Conservation (phyloP, 2,113 vertebrate genomes). For the Aplodontia rufa region DNA sequence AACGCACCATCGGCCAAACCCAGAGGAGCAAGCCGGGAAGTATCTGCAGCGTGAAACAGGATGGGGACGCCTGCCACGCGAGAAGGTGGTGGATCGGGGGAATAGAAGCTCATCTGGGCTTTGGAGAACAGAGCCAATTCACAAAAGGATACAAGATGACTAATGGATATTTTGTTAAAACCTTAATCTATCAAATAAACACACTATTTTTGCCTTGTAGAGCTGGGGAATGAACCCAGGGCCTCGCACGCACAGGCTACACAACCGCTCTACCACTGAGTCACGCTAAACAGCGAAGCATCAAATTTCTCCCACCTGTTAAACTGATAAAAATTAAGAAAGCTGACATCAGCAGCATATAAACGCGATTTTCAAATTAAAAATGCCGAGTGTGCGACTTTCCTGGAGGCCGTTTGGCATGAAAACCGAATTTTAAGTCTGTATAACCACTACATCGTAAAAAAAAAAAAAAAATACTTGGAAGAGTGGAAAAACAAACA, state of each 20-base stretch:
- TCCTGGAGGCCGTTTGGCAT: not conserved
- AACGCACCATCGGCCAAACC: not conserved
- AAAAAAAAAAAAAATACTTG: not conserved
- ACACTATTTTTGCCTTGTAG: not conserved
- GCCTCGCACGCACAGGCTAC: too few relatives aligned
- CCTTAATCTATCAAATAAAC: not conserved
- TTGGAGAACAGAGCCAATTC: not conserved
- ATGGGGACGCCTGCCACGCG: not conserved
- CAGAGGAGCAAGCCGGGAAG: not conserved
- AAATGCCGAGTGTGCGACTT: not conserved
- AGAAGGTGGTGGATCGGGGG: not conserved
- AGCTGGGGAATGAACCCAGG: not conserved
- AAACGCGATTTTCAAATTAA: not conserved
- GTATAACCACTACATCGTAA: not conserved
- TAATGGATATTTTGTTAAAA: not conserved
- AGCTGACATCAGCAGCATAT: too few relatives aligned
- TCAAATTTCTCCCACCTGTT: not conserved
- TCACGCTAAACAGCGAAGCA: too few relatives aligned
- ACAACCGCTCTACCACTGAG: too few relatives aligned
- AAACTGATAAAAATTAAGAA: not conserved
- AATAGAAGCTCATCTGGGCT: not conserved
- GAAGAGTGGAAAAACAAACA: not conserved
- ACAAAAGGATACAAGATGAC: not conserved
- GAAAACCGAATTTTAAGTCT: not conserved
- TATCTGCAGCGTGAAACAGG: not conserved